Conservation (phyloP, 2,797 vertebrate genomes). For the Catharus ustulatus region DNA sequence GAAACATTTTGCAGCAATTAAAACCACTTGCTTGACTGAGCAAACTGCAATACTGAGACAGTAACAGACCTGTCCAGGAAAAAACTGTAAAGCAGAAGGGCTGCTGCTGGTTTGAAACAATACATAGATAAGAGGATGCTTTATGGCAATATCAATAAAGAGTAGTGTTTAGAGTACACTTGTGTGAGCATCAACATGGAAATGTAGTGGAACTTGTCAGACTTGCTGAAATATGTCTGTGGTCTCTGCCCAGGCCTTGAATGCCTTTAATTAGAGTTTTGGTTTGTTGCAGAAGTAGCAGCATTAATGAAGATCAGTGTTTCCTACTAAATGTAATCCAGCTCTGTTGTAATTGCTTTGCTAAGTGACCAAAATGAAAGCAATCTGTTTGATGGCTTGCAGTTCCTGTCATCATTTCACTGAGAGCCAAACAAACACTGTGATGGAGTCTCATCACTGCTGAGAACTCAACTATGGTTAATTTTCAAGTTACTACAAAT, state of each 20-base stretch:
- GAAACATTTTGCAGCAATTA: not conserved
- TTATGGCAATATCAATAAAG: not conserved
- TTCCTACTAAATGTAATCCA: slow-evolving; percentile 17
- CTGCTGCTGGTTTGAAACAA: not conserved
- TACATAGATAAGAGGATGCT: not conserved
- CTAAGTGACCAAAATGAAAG: slow-evolving; percentile 27
- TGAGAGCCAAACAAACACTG: not conserved
- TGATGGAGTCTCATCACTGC: not conserved
- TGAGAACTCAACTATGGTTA: not conserved
- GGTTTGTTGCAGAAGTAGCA: not conserved
- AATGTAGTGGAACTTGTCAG: not conserved
- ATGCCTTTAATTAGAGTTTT: slow-evolving; percentile 16
- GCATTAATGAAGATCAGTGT: slow-evolving; percentile 8
- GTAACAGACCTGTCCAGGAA: not conserved
- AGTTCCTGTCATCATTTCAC: not conserved
- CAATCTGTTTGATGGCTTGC: slow-evolving; percentile 12
- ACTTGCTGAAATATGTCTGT: not conserved
- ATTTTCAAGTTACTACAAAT: slow-evolving; percentile 13
- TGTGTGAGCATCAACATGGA: not conserved
- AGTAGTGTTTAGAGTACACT: not conserved
- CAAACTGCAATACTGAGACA: not conserved
- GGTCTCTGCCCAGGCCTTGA: not conserved
- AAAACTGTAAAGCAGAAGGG: not conserved
- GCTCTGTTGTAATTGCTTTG: not conserved
- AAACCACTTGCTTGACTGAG: not conserved